Evolutionary conservation across 2,888 invertebrate genomes (phyloP), one percentile per base, ranked within the genome.

Genomic region (Pandemis corylana): DNA sequence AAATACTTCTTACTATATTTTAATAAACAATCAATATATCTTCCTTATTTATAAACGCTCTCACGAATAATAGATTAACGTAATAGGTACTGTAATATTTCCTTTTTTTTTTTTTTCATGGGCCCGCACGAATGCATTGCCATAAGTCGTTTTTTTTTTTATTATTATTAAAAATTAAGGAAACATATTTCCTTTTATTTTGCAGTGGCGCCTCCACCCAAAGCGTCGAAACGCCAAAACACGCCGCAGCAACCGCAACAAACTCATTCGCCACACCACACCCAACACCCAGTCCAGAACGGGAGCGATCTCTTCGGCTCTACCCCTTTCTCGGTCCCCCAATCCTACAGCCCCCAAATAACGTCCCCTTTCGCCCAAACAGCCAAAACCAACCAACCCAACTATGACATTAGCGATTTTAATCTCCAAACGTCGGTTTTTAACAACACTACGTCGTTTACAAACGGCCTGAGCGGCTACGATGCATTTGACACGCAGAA

Each of bases 171-270:
- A n/a, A n/a, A n/a, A n/a, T n/a, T n/a, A n/a, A n/a, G n/a, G n/a
- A n/a, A n/a, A n/a, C n/a, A 15, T 61, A 0, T 51, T 61, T 10
- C 36, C 65, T 77, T 74, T 76, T 75, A 77, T 36, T 80, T 94
- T 95, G 9, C 89, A 98, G 98, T 98, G 96, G 97, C 98, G 64
- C 98, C 98, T 77, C 98, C 98, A 76, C 98, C 98, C 75, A 98
- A 97, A 89, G 96, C 97, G 7, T 95, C 96, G 41, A 96, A 96
- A 80, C 95, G 96, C 76, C 80, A 79, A 87, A 80, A 81, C 79
- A 82, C 87, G 59, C 79, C 81, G 36, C 82, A 85, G 78, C 81
- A 83, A 76, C 83, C 85, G 77, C 84, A 85, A 78, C 81, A 83
- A 76, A 83, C 85, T 77, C 84, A 78, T 72, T 77, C 72, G 70